These are phyloP conservation scores for Acleris holmiana DNA, from an alignment of 2,888 invertebrate genomes.

Conservation along the genomic window DNA sequence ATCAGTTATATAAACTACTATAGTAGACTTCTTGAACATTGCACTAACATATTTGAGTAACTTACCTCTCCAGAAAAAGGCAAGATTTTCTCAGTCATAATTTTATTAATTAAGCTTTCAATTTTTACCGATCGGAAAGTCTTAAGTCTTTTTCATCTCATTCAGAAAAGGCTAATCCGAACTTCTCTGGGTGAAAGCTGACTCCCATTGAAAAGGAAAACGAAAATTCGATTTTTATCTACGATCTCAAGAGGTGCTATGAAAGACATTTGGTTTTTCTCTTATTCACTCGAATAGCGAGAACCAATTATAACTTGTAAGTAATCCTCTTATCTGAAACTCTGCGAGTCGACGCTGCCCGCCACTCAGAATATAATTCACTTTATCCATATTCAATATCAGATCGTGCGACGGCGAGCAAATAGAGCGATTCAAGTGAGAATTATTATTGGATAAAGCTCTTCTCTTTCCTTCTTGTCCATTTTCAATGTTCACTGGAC, in stretches of 20 bases:
- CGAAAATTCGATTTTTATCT: constrained; percentile 60
- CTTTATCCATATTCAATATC: constrained; percentile 84
- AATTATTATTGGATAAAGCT: constrained; percentile 82
- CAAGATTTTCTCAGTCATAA: neutral
- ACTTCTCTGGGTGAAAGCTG: constrained; percentile 15
- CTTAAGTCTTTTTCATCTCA: constrained; percentile 22
- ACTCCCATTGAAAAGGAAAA: constrained; percentile 40
- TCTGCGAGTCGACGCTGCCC: constrained; percentile 71
- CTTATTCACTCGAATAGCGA: constrained; percentile 71
- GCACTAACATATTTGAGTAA: no score
- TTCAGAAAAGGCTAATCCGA: constrained; percentile 13
- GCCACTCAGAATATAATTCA: constrained; percentile 79
- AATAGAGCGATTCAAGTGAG: constrained; percentile 81
- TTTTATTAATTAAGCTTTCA: constrained; percentile 3
- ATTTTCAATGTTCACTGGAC: constrained; percentile 72
- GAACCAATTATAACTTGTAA: constrained; percentile 82
- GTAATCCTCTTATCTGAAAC: constrained; percentile 78
- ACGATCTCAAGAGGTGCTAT: constrained; percentile 59
- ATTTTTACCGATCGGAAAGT: constrained; percentile 9
- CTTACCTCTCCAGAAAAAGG: neutral
- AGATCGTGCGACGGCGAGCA: constrained; percentile 79
- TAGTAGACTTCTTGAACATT: no score
- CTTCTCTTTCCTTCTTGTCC: constrained; percentile 72
- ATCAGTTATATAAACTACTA: no score
- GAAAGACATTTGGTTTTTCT: constrained; percentile 67